Evolutionary conservation across 2,797 vertebrate species (phyloP), one percentile per base, ranked within the genome.

Genomic region (Taenioides sp.): DNA sequence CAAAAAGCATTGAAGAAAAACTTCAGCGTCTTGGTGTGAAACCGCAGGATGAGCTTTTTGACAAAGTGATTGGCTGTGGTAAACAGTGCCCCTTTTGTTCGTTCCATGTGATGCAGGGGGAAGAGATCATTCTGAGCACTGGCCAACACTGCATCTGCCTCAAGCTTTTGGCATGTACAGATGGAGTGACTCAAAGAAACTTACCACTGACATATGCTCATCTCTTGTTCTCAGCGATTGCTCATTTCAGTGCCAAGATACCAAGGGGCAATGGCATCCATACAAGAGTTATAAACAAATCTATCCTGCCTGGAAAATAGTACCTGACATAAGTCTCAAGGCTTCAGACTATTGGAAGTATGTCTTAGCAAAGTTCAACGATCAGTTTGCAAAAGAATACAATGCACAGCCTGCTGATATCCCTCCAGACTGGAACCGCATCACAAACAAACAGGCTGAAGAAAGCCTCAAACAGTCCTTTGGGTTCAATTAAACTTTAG

Each of bases 281-380:
- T 93, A 69, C 25, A 94, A 93, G 58, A 0, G 5, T 0, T 94
- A 94, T 40, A 71, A 2, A 4, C 34, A 71, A 0, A 68, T 88
- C 12, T 90, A 57, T 17, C 79, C 84, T 1, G 23, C 88, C 43
- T 94, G 94, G 93, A 18, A 31, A 28, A 93, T 94, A n/a, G n/a
- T 72, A 11, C 80, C 92, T 2, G 92, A 93, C 25, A 0, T 0
- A 11, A 92, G 83, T 27, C 78, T 89, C 0, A 0, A 90, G 20
- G 86, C 88, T 23, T 89, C 92, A 27, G 85, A 94, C 70, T 94
- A 92, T 81, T 94, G 92, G 93, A 94, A 93, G 82, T 93, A 91
- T 78, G 84, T 94, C 0, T 68, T 94, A 75, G 20, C 7, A 37
- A 81, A 2, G 0, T 93, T 87, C 76, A 94, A 92, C 40, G 0